Base-by-base conservation (phyloP, 2,797 vertebrate genomes). In the Anas acuta region DNA sequence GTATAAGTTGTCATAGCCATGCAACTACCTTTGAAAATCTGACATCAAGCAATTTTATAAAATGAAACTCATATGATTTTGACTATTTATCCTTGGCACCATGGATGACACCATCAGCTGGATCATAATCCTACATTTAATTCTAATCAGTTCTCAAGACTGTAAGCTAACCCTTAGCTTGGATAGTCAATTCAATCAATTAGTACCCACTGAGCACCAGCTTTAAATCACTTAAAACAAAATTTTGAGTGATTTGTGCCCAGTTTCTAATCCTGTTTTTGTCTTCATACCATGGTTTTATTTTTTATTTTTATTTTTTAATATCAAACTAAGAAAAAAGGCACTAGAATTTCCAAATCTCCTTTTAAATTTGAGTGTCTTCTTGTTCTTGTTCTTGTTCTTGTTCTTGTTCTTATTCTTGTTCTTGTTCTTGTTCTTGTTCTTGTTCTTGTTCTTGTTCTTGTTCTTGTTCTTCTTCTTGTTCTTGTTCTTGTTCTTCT, bases 211-310 rank as follows among this genome's bases (percentile, higher is more conserved):
- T 35, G 51, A 75, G 18, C 30, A 73, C 26, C 21, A 47, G 23
- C 9, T 56, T 72, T 88, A 72, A 78, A 75, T 20, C 33, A 26
- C 19, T 67, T 84, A 64, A 84, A 89, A 49, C 4, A 49, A 26
- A 21, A 71, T 87, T 93, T 79, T 39, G 21, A 57, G 25, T 37
- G 19, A 54, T 45, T 53, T 77, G 6, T 47, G 43, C 20, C 22
- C 28, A 19, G 60, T 49, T 82, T 76, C 35, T 56, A 64, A 64
- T 16, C 11, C 16, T 65, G 3, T 86, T 84, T 92, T 58, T 19
- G 22, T 70, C 19, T 66, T 18, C 9, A 62, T 10, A 25, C 1
- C 35, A 12, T 5, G 3, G 0, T 0, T 7, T 56, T 6, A 56
- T 56, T 56, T 19, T 64, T 62, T 28, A 39, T 62, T 41, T 64